A percentile compares a stretch with the other conserved stretches of the same genome.
Conservation (phyloP, 1,140 invertebrate genomes). For the Leguminivora glycinivorella region DNA sequence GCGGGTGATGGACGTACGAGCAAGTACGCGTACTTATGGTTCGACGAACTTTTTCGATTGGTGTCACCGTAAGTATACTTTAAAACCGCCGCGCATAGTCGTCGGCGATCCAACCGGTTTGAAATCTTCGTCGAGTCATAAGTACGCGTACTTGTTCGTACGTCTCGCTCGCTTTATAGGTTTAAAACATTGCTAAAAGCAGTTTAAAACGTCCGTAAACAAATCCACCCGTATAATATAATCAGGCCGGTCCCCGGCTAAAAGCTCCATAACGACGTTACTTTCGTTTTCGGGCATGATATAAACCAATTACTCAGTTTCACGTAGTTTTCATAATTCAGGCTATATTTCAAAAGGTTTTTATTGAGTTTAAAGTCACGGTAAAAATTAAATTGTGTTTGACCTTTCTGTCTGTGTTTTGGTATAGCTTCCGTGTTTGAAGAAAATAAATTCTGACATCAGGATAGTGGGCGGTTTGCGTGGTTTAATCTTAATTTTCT, state of each 20-base stretch:
- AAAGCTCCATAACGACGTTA: neutral
- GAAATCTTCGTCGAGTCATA: too few species aligned
- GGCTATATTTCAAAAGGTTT: neutral
- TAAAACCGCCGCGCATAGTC: too few species aligned
- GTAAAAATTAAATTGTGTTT: neutral
- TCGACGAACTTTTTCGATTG: too few species aligned
- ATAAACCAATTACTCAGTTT: conserved; percentile 4
- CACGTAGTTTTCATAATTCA: conserved; percentile 2
- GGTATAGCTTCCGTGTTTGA: neutral
- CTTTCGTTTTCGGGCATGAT: conserved; percentile 3
- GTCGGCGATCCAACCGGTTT: too few species aligned
- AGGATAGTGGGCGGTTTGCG: too few species aligned
- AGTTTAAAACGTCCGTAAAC: conserved; percentile 3
- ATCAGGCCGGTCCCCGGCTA: conserved; percentile 4
- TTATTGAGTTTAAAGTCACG: neutral
- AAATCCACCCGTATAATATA: conserved; percentile 1
- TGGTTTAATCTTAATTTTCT: too few species aligned
- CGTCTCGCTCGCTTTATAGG: too few species aligned
- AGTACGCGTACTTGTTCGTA: too few species aligned
- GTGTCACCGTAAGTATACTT: too few species aligned
- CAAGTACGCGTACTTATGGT: too few species aligned
- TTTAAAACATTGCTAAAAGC: neutral
- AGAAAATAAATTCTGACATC: too few species aligned
- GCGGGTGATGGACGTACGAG: too few species aligned
- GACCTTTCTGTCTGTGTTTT: neutral